A percentile compares a stretch with the other conserved stretches of the same genome.
These are phyloP conservation scores for Mus pahari DNA, from an alignment of 2,113 vertebrate genomes.

Conservation along the genomic window DNA sequence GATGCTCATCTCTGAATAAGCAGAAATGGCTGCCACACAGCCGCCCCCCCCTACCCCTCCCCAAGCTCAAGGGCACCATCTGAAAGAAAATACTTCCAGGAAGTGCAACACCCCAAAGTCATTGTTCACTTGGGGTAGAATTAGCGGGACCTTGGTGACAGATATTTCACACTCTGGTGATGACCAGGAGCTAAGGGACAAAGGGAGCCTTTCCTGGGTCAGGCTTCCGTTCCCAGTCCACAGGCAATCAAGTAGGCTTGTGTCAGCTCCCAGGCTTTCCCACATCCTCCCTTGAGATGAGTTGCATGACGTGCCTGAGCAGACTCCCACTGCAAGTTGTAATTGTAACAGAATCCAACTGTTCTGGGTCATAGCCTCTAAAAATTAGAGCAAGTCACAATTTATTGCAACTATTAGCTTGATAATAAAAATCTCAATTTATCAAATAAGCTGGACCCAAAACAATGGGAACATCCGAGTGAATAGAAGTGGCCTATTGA, in stretches of 20 bases:
- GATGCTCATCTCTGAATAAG: neutral
- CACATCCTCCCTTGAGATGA: neutral
- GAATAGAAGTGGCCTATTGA: neutral
- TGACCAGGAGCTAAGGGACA: neutral
- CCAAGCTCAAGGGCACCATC: neutral
- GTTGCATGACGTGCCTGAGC: neutral
- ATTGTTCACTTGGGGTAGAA: neutral
- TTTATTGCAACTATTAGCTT: neutral
- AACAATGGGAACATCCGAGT: neutral
- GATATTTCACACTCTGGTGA: neutral
- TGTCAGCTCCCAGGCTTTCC: neutral
- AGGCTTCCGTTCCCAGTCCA: neutral
- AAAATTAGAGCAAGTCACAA: neutral
- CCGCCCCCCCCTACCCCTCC: too few relatives aligned
- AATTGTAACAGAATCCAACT: neutral
- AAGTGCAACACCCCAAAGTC: neutral
- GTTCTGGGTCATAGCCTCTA: neutral
- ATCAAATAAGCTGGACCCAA: neutral
- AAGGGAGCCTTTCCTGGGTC: neutral
- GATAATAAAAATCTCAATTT: slow-evolving; percentile 6
- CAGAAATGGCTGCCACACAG: neutral
- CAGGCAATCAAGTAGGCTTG: accelerated
- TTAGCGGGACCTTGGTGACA: neutral
- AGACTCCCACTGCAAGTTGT: neutral
- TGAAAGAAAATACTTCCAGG: neutral